These are phyloP conservation scores for Polyommatus icarus DNA, from an alignment of 2,888 invertebrate species.

Conservation along the genomic window DNA sequence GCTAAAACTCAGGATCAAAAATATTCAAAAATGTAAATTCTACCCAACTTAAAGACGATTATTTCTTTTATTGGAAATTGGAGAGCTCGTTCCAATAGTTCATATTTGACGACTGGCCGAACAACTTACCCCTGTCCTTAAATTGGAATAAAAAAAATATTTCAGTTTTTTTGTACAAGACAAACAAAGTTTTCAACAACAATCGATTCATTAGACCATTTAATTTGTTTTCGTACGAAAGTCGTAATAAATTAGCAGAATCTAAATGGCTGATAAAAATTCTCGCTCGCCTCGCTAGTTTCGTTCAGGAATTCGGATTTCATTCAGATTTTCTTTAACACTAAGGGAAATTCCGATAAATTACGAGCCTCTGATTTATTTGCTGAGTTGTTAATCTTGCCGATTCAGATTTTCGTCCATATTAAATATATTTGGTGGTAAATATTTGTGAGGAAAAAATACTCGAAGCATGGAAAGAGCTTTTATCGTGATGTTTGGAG, in stretches of 20 bases:
- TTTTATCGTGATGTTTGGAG: not conserved
- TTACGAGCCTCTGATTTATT: conserved; percentile 68
- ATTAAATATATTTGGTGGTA: conserved; percentile 8
- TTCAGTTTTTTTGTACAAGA: not conserved
- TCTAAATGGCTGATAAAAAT: conserved; percentile 20
- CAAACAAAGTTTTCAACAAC: not conserved
- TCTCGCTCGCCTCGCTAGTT: conserved; percentile 51
- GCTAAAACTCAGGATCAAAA: too few relatives aligned
- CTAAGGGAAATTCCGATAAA: conserved; percentile 60
- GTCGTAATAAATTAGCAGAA: not conserved
- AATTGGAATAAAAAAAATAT: too few relatives aligned
- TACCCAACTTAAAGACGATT: too few relatives aligned
- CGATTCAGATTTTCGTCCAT: not conserved
- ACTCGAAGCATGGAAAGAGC: not conserved
- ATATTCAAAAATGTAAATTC: too few relatives aligned
- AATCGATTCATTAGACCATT: not conserved
- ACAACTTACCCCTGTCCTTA: too few relatives aligned
- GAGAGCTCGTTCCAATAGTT: too few relatives aligned
- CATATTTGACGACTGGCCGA: too few relatives aligned
- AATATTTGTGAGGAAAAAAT: not conserved
- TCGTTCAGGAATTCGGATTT: conserved; percentile 60
- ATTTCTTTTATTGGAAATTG: too few relatives aligned
- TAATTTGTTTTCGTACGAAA: conserved; percentile 5
- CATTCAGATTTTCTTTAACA: conserved; percentile 62
- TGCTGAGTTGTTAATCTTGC: conserved; percentile 59